Conservation (phyloP, 2,888 invertebrate genomes). For the Tetragonisca angustula region DNA sequence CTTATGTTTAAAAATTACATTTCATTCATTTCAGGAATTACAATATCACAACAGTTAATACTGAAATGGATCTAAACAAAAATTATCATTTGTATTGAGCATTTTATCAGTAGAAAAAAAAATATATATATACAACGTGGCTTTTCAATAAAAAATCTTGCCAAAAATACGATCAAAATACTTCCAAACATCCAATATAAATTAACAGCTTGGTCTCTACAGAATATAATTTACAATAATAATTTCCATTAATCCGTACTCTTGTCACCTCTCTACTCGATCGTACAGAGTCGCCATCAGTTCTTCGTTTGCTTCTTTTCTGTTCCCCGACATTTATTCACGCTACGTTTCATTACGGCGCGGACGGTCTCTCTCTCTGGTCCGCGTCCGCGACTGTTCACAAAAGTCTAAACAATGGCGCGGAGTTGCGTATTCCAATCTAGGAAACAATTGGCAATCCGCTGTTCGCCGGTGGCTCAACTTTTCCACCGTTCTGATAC, state of each 20-base stretch:
- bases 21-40: no score
- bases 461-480: not conserved
- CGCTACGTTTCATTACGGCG: not conserved
- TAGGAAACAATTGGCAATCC: not conserved
- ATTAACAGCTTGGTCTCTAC: no score
- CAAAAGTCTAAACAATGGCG: slow-evolving; percentile 5
- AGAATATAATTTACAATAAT: not conserved
- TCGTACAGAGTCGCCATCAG: not conserved
- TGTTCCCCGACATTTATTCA: not conserved
- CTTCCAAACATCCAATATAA: no score
- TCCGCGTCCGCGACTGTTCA: not conserved
- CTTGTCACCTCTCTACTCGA: not conserved
- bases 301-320: not conserved
- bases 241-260: not conserved
- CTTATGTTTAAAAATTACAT: no score
- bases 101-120: no score
- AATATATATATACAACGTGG: no score
- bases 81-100: no score
- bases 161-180: no score
- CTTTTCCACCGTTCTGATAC: not conserved
- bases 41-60: no score
- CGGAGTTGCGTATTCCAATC: slow-evolving; percentile 2
- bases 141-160: no score
- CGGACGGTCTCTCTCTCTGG: not conserved
- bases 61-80: no score